Conservation (phyloP, 2,888 invertebrate species). For the Machimus rusticus region DNA sequence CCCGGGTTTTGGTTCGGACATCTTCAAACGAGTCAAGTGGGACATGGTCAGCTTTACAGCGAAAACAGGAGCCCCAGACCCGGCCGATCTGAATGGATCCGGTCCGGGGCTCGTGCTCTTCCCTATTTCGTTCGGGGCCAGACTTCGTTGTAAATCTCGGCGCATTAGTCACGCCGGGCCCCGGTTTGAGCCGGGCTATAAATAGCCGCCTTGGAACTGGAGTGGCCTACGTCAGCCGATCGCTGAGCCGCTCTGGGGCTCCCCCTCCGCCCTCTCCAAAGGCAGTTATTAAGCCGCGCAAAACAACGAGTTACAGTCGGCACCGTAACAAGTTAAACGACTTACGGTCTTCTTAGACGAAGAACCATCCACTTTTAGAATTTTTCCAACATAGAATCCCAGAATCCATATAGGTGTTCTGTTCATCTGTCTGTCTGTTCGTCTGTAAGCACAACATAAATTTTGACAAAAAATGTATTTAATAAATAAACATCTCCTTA, state of each 20-base stretch:
- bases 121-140: background rate
- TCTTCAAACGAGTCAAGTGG: conserved; percentile 35
- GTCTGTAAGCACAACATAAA: no score
- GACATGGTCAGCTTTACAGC: background rate
- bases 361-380: no score
- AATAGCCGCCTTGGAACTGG: background rate
- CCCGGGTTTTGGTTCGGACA: conserved; percentile 7
- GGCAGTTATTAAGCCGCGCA: background rate
- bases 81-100: background rate
- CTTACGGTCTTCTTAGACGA: background rate
- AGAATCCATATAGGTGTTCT: no score
- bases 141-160: background rate
- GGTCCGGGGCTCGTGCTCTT: background rate
- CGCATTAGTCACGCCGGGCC: background rate
- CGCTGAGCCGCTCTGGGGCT: background rate
- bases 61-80: background rate
- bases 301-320: background rate
- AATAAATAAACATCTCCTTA: no score
- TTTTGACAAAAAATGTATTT: no score
- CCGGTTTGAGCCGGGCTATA: background rate
- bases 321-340: background rate
- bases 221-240: background rate
- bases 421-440: no score
- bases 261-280: background rate
- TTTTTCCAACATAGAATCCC: no score